These are phyloP conservation scores for Naja naja DNA, from an alignment of 2,113 vertebrate genomes.

Conservation along the genomic window DNA sequence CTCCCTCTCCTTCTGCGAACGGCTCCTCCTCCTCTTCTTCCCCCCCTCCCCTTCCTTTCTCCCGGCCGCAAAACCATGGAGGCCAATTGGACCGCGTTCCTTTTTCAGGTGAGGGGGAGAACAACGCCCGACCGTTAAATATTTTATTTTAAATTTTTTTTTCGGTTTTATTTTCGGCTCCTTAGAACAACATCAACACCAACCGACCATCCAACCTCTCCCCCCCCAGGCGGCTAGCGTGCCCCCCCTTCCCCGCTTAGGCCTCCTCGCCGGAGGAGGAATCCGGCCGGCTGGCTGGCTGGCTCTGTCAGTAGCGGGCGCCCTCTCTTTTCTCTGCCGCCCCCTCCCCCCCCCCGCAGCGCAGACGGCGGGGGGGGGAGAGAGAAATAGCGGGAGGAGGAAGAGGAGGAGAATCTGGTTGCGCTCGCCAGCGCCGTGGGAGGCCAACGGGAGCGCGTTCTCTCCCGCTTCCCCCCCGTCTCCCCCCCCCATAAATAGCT, in stretches of 20 bases:
- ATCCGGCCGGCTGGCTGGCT: slow-evolving; percentile 3
- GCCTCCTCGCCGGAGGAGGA: not conserved
- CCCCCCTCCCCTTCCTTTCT: not conserved
- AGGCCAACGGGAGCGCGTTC: slow-evolving; percentile 3
- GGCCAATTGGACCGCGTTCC: slow-evolving; percentile 87
- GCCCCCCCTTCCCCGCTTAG: not conserved
- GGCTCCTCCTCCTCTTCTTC: not conserved
- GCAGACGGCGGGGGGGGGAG: not conserved
- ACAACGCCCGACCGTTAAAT: slow-evolving; percentile 47
- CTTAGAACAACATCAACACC: not conserved
- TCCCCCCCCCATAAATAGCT: not conserved
- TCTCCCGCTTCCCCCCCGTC: not conserved
- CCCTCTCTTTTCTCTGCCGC: not conserved
- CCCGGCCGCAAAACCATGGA: slow-evolving; percentile 73
- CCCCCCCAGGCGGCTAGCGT: not conserved
- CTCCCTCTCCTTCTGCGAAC: not conserved
- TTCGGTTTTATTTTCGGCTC: not conserved
- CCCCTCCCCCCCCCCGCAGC: not conserved
- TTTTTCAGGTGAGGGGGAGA: slow-evolving; percentile 81
- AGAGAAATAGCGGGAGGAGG: not conserved
- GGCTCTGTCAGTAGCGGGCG: not conserved
- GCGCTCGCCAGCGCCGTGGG: not conserved
- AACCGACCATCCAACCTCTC: no score
- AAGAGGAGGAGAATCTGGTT: not conserved
- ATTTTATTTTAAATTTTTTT: not conserved